phyloP scores from a whole-genome alignment of 1,140 invertebrate genomes.

The Cherax destructor region DNA sequence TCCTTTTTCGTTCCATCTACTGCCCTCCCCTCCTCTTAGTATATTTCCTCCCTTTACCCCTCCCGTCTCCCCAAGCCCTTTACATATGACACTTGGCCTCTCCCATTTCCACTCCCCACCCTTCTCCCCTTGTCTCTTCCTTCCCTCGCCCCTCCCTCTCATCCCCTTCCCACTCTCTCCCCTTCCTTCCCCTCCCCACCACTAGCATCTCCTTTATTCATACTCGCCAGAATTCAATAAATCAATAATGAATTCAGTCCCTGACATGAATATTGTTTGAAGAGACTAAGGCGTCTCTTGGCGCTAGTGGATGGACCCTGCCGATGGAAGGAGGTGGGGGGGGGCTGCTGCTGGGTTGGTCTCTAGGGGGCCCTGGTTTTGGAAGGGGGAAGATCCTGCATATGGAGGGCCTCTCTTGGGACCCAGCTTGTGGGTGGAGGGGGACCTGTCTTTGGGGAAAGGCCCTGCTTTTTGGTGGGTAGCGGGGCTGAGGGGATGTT shows the following conservation, averaged over 20 bases:
- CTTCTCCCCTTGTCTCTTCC: neutral
- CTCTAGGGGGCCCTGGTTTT: too few relatives aligned
- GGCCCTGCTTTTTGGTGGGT: too few relatives aligned
- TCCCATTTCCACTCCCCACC: neutral
- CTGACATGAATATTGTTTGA: slow-evolving; percentile 36
- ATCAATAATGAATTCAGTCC: slow-evolving; percentile 28
- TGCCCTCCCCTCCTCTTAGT: neutral
- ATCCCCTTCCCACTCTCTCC: neutral
- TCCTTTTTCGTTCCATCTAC: neutral
- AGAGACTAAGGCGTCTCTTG: neutral
- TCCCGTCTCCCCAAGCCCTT: neutral
- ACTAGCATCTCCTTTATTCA: neutral
- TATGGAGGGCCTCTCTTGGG: too few relatives aligned
- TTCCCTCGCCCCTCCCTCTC: too few relatives aligned
- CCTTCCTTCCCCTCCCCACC: too few relatives aligned
- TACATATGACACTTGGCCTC: slow-evolving; percentile 13
- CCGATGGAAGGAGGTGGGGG: too few relatives aligned
- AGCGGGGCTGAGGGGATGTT: too few relatives aligned
- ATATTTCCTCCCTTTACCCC: neutral
- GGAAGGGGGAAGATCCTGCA: too few relatives aligned
- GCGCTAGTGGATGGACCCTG: too few relatives aligned
- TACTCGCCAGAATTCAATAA: slow-evolving; percentile 22
- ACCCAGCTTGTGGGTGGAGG: too few relatives aligned
- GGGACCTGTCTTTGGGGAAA: too few relatives aligned
- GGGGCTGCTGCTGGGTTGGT: too few relatives aligned